A percentile compares a stretch with the other conserved stretches of the same genome.
Conservation (phyloP, 2,888 invertebrate genomes). For the Saturnia pavonia region DNA sequence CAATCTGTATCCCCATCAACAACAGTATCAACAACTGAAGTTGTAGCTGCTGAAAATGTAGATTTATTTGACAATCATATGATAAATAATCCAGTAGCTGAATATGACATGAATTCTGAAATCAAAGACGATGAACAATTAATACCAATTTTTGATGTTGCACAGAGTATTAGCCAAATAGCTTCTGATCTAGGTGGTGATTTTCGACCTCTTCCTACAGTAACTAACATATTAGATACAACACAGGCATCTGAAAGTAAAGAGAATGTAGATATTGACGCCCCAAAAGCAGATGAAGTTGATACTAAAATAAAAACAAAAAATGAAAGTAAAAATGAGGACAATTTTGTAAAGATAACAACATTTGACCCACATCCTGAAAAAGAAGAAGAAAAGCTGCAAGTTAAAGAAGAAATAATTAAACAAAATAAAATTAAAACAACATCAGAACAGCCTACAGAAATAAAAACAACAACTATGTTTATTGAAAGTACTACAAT, state of each 20-base stretch:
- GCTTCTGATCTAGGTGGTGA: constrained; percentile 71
- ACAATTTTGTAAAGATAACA: constrained; percentile 69
- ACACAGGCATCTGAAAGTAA: constrained; percentile 67
- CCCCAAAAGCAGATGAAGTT: constrained; percentile 50
- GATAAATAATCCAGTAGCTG: constrained; percentile 27
- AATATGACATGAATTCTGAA: constrained; percentile 29
- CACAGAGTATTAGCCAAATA: constrained; percentile 77
- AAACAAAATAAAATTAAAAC: constrained; percentile 25
- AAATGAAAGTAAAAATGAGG: constrained; percentile 35
- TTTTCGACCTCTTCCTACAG: constrained; percentile 63
- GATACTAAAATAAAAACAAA: constrained; percentile 38
- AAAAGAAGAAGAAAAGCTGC: constrained; percentile 26
- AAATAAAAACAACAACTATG: constrained; percentile 35
- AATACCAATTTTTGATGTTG: constrained; percentile 68
- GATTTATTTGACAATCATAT: constrained; percentile 27
- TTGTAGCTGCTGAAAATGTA: constrained; percentile 42
- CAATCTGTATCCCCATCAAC: constrained; percentile 73
- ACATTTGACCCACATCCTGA: constrained; percentile 62
- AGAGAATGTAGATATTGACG: constrained; percentile 69
- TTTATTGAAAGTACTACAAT: constrained; percentile 50
- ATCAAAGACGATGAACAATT: constrained; percentile 45
- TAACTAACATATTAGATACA: constrained; percentile 58
- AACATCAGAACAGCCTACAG: constrained; percentile 34
- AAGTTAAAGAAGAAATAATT: constrained; percentile 14
- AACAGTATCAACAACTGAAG: constrained; percentile 60